Base-by-base conservation (phyloP, 2,888 invertebrate species). In the Beris chalybata region DNA sequence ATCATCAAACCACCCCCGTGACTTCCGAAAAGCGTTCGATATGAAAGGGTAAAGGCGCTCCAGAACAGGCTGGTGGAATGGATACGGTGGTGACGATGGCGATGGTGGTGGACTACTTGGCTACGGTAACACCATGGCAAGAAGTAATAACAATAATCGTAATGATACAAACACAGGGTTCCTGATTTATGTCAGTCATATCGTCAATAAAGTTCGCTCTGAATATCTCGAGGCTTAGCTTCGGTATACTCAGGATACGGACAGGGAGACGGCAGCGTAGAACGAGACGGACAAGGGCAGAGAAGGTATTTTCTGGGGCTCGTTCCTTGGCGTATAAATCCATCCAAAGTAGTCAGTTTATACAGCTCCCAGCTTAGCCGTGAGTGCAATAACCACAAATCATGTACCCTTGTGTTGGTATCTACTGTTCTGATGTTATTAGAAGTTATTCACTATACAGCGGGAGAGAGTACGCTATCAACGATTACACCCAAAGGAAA, bases 151-250 rank as follows among this genome's bases (percentile, higher is more conserved):
- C 72, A 73, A 72, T 73, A 72, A 73, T 72, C 73, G 71, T 73
- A 70, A 72, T 71, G 71, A 72, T 71, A 72, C 69, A 67, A 69
- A 66, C 65, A 67, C 67, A 66, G 67, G 71, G 67, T 71, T 70
- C 71, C 70, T 74, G 73, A 74, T 74, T 74, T 74, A 73, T 73
- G 73, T 73, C 73, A 71, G 71, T 74, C 74, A 74, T 74, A 73
- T 73, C 74, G 71, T 74, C 74, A 74, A 74, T 74, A 72, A 72
- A 72, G 71, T 71, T 70, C 71, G 55, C 67, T 69, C 67, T 69
- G 69, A 69, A 69, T 69, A 69, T 67, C 69, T 65, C 63, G 58
- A 58, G 58, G 65, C 50, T 50, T 48, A 57, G 57, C 58, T 38
- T n/a, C 45, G 9, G 45, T 53, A 43, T 54, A 64, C 22, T 38